phyloP scores from a whole-genome alignment of 2,113 vertebrate species.

The Halichoeres trimaculatus region DNA sequence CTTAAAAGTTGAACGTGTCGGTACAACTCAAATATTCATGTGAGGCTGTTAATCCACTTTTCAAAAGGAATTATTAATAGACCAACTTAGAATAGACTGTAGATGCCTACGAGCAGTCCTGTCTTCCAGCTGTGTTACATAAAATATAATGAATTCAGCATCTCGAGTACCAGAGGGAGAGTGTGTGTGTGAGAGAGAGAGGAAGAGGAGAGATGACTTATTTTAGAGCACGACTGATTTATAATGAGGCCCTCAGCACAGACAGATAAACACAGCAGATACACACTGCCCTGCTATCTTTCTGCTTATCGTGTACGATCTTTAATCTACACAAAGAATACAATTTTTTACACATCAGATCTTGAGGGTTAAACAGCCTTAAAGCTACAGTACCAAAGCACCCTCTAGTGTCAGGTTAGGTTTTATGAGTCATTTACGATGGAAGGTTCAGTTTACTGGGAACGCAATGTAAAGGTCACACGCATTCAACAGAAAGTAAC shows the following conservation, averaged over 20 bases:
- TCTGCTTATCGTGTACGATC: background rate
- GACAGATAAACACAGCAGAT: slow-evolving; percentile 6
- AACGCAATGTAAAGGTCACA: background rate
- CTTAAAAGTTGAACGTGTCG: slow-evolving; percentile 33
- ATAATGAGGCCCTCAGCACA: slow-evolving; percentile 13
- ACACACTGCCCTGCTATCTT: background rate
- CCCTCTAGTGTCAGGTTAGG: slow-evolving; percentile 62
- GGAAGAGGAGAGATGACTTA: slow-evolving; percentile 1
- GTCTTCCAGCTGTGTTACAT: slow-evolving; percentile 64
- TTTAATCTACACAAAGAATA: background rate
- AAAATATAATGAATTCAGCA: slow-evolving; percentile 67
- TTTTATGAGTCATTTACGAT: background rate
- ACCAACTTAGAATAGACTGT: slow-evolving; percentile 58
- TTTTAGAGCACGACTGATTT: slow-evolving; percentile 11
- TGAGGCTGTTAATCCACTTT: slow-evolving; percentile 47
- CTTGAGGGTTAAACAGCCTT: background rate
- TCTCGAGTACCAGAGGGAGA: slow-evolving; percentile 18
- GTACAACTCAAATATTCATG: slow-evolving; percentile 31
- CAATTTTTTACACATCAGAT: slow-evolving; percentile 13
- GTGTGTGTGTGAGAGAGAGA: background rate
- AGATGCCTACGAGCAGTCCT: slow-evolving; percentile 53
- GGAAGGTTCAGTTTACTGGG: slow-evolving; percentile 1
- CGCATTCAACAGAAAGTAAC: background rate
- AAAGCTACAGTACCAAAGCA: slow-evolving; percentile 37
- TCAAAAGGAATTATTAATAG: slow-evolving; percentile 71